Percentiles rank a stretch among this genome's conserved stretches.
These are phyloP conservation scores for Nymphalis c-album DNA, from an alignment of 2,888 invertebrate genomes.

Conservation along the genomic window DNA sequence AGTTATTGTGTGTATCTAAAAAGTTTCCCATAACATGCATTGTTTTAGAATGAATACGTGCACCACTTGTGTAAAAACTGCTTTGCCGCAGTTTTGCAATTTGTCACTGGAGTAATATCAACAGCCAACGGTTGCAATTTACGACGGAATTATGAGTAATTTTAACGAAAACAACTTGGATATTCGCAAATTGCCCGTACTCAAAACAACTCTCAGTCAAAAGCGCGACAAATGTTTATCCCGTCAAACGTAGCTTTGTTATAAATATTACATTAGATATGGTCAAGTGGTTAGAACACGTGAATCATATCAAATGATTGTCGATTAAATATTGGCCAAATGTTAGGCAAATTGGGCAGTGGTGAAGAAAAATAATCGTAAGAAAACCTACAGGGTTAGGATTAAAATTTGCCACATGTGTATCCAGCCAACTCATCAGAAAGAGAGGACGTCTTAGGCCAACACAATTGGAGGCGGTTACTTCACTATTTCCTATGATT, in stretches of 20 bases:
- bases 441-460: too few species aligned
- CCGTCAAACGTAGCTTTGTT: background rate
- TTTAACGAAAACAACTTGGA: slow-evolving; percentile 19
- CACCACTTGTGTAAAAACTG: slow-evolving; percentile 66
- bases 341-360: too few species aligned
- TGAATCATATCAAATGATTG: too few species aligned
- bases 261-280: background rate
- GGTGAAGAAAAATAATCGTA: too few species aligned
- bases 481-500: too few species aligned
- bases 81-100: slow-evolving; percentile 62
- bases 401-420: too few species aligned
- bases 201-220: background rate
- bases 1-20: slow-evolving; percentile 56
- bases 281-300: too few species aligned
- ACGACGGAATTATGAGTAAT: slow-evolving; percentile 17
- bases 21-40: slow-evolving; percentile 68
- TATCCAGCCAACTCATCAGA: too few species aligned
- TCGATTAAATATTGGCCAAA: too few species aligned
- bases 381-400: too few species aligned
- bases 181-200: slow-evolving; percentile 16
- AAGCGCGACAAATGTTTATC: background rate
- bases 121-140: slow-evolving; percentile 17
- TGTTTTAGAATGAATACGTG: slow-evolving; percentile 60
- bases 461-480: too few species aligned
- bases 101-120: slow-evolving; percentile 38